Evolutionary conservation across 1,140 invertebrate species (phyloP).

Genomic region (fruit fly (Drosophila melanogaster)): DNA sequence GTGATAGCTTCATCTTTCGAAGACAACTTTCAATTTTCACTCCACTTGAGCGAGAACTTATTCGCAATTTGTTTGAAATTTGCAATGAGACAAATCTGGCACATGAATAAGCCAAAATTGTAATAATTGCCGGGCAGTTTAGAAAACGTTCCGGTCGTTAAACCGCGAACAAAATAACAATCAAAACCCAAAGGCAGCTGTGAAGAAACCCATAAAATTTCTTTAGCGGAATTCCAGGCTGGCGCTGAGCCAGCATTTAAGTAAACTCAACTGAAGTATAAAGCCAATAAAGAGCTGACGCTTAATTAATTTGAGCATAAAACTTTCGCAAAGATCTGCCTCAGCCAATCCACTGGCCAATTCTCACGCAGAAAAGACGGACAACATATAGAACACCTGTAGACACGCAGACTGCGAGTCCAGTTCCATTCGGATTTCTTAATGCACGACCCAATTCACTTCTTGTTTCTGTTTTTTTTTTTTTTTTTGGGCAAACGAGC

Average conservation of each 20-base stretch:
- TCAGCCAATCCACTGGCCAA: constrained; percentile 20
- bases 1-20: neutral
- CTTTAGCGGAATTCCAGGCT: constrained; percentile 61
- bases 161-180: constrained; percentile 43
- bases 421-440: constrained; percentile 62
- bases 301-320: constrained; percentile 71
- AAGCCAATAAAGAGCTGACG: constrained; percentile 54
- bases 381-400: constrained; percentile 10
- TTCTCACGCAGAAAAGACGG: constrained; percentile 51
- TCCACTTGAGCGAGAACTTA: constrained; percentile 21
- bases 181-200: constrained; percentile 30
- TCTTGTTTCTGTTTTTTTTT: constrained; percentile 11
- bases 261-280: constrained; percentile 17
- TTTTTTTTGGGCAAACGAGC: constrained; percentile 39
- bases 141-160: constrained; percentile 71
- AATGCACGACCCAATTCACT: constrained; percentile 48
- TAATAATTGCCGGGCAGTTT: constrained; percentile 50
- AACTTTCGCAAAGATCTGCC: constrained; percentile 67
- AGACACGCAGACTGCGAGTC: constrained; percentile 23
- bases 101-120: constrained; percentile 36
- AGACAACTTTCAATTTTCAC: constrained; percentile 44
- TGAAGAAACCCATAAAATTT: constrained; percentile 67
- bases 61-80: constrained; percentile 36
- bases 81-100: constrained; percentile 38
- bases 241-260: constrained; percentile 46